phyloP scores from a whole-genome alignment of 2,113 vertebrate genomes.

The Agapornis roseicollis region DNA sequence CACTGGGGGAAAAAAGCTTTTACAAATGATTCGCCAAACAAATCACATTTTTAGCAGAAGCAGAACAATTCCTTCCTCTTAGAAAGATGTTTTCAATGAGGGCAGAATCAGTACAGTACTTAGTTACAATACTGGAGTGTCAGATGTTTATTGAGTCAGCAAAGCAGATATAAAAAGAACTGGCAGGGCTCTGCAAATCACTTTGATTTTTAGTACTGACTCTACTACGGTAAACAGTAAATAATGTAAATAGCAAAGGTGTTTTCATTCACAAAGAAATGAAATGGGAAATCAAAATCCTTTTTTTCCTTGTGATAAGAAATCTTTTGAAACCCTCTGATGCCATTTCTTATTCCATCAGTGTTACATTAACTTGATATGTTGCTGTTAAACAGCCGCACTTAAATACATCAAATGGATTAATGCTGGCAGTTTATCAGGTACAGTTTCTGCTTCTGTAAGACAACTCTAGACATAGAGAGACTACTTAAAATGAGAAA shows the following conservation, averaged over 20 bases:
- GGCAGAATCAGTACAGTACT: conserved; percentile 31
- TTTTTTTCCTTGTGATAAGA: conserved; percentile 41
- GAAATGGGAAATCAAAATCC: conserved; percentile 56
- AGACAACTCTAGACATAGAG: conserved; percentile 60
- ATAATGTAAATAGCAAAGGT: conserved; percentile 69
- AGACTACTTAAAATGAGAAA: conserved; percentile 51
- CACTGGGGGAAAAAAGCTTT: not conserved
- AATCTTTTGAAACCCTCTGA: conserved; percentile 58
- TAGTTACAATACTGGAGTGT: conserved; percentile 50
- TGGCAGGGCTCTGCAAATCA: conserved; percentile 65
- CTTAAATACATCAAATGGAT: conserved; percentile 73
- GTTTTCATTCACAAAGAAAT: conserved; percentile 59
- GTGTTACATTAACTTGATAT: conserved; percentile 57
- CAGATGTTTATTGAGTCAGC: conserved; percentile 61
- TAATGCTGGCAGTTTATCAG: conserved; percentile 73
- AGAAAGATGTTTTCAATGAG: conserved; percentile 52
- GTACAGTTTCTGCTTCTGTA: conserved; percentile 69
- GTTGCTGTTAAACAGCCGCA: conserved; percentile 61
- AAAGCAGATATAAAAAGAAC: conserved; percentile 59
- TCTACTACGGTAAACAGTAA: conserved; percentile 64
- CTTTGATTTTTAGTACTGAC: conserved; percentile 68
- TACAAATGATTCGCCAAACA: conserved; percentile 26
- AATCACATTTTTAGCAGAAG: conserved; percentile 48
- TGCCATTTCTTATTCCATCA: conserved; percentile 69
- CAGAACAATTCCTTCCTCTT: conserved; percentile 41